These are phyloP conservation scores for Acanthosepion esculentum DNA, from an alignment of 2,888 invertebrate genomes.

Conservation along the genomic window DNA sequence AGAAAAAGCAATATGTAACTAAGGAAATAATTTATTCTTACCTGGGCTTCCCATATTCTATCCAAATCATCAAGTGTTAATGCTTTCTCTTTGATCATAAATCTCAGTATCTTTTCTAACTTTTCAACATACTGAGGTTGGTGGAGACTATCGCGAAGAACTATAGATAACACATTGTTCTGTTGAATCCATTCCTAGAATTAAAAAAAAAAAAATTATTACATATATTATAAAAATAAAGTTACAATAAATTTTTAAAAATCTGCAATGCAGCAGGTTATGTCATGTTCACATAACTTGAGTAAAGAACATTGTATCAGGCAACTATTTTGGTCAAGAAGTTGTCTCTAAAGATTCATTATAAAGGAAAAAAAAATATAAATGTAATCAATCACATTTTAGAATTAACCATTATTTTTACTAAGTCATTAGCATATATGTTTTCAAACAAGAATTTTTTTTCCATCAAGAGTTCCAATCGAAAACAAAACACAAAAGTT, in stretches of 20 bases:
- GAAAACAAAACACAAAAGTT: no score
- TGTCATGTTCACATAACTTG: no score
- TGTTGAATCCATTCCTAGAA: conserved; percentile 88
- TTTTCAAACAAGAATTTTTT: no score
- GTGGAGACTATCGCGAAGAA: conserved; percentile 94
- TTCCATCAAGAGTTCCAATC: no score
- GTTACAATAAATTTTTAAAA: background rate
- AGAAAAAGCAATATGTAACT: background rate
- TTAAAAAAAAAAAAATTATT: background rate
- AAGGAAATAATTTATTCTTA: conserved; percentile 51
- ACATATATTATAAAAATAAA: background rate
- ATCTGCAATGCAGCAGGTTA: background rate
- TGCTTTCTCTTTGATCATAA: conserved; percentile 89
- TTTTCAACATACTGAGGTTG: conserved; percentile 97
- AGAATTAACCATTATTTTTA: no score
- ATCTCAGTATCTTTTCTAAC: conserved; percentile 95
- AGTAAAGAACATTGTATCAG: no score
- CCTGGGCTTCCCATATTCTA: conserved; percentile 96
- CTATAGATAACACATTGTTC: conserved; percentile 94
- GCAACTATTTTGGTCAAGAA: no score
- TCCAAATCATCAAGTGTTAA: conserved; percentile 92
- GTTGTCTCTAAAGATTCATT: no score
- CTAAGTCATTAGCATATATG: no score
- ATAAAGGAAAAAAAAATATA: no score
- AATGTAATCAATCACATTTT: no score